Evolutionary conservation across 2,797 vertebrate genomes (phyloP).

Genomic region (Eupleurogrammus muticus): DNA sequence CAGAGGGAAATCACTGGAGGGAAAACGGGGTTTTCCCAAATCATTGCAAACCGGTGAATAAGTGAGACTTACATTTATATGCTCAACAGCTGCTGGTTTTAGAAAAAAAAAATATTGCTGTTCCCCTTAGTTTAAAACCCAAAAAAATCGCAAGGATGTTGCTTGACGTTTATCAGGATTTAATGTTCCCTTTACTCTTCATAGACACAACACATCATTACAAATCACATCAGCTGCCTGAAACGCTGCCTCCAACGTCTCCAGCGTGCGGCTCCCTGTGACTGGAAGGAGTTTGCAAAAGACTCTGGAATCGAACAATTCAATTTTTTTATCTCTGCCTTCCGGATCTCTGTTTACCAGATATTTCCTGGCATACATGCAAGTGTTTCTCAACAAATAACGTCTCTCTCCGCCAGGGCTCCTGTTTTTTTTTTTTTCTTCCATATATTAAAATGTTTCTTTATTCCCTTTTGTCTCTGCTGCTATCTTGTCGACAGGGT

Average conservation of each 20-base stretch:
- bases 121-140: neutral
- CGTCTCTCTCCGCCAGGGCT: neutral
- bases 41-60: conserved; percentile 3
- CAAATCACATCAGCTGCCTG: conserved; percentile 41
- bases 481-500: neutral
- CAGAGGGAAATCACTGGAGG: conserved; percentile 14
- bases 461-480: neutral
- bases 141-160: neutral
- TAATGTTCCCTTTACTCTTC: conserved; percentile 9
- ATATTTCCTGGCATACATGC: neutral
- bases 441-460: neutral
- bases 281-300: conserved; percentile 28
- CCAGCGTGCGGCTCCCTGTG: conserved; percentile 10
- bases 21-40: conserved; percentile 19
- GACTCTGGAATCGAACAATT: conserved; percentile 33
- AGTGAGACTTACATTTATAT: neutral
- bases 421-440: neutral
- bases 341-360: conserved; percentile 17
- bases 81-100: neutral
- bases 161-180: conserved; percentile 23
- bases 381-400: conserved; percentile 18
- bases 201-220: conserved; percentile 23
- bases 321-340: conserved; percentile 32
- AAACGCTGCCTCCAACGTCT: conserved; percentile 19
- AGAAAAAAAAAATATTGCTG: neutral